These are phyloP conservation scores for Drosophila kurseongensis DNA, from an alignment of 1,140 invertebrate species.

Conservation along the genomic window DNA sequence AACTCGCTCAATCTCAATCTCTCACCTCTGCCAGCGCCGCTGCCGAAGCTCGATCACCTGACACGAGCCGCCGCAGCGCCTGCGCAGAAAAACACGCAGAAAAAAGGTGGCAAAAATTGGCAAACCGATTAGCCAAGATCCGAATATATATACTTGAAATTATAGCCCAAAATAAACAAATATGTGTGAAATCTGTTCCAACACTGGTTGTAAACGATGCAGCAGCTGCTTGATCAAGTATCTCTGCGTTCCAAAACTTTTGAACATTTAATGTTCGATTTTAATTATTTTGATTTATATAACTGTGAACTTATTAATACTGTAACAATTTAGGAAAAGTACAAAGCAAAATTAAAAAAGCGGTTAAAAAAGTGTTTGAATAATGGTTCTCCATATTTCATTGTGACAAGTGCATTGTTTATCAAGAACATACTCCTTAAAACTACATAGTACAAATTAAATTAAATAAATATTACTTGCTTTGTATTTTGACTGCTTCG, in stretches of 20 bases:
- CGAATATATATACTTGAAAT: background rate
- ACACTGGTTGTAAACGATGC: background rate
- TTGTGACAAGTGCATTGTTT: no score
- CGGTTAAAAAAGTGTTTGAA: no score
- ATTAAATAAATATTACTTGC: background rate
- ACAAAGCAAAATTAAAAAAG: no score
- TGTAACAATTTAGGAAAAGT: no score
- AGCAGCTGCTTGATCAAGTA: background rate
- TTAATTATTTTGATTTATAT: no score
- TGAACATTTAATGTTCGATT: no score
- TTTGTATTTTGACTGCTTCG: background rate
- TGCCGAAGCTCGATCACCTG: slow-evolving; percentile 40
- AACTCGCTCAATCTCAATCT: slow-evolving; percentile 49
- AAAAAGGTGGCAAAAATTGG: slow-evolving; percentile 2
- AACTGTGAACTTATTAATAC: no score
- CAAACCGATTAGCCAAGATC: background rate
- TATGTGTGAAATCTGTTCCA: background rate
- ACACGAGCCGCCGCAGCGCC: slow-evolving; percentile 38
- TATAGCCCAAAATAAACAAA: background rate
- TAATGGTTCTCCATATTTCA: no score
- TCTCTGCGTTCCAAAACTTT: no score
- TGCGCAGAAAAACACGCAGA: slow-evolving; percentile 26
- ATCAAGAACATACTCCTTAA: no score
- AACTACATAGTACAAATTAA: no score
- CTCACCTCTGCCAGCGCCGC: slow-evolving; percentile 26